A percentile compares a stretch with the other conserved stretches of the same genome.
Evolutionary conservation across 1,140 invertebrate species (phyloP).

Genomic region (Gonioctena quinquepunctata): DNA sequence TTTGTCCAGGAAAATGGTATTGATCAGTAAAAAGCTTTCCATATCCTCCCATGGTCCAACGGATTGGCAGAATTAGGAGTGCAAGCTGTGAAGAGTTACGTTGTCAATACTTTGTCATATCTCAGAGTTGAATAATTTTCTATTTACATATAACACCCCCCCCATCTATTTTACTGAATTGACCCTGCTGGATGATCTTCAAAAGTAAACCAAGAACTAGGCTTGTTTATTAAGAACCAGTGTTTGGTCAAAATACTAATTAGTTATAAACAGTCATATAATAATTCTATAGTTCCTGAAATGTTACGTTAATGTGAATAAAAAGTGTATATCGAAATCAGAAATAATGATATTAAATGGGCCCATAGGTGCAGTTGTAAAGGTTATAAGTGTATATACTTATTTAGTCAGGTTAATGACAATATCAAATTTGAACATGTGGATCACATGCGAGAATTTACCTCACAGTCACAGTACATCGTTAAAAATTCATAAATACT

Average conservation of each 20-base stretch:
- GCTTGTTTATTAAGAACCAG: neutral
- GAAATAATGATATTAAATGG: neutral
- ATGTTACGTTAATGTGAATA: neutral
- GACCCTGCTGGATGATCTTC: neutral
- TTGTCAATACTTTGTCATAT: neutral
- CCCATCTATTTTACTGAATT: neutral
- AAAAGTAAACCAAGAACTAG: neutral
- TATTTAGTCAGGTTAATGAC: conserved; percentile 4
- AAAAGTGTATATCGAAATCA: neutral
- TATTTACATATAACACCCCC: neutral
- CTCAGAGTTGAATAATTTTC: conserved; percentile 15
- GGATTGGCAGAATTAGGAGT: conserved; percentile 15
- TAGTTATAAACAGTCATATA: neutral
- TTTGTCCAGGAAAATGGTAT: conserved; percentile 26
- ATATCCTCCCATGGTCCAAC: conserved; percentile 23
- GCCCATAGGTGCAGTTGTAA: neutral
- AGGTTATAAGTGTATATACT: neutral
- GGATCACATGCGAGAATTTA: neutral
- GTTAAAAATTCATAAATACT: neutral
- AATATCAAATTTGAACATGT: neutral
- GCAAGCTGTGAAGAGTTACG: conserved; percentile 13
- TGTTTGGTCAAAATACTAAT: neutral
- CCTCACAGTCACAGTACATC: neutral
- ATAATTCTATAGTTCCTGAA: neutral
- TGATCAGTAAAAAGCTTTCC: conserved; percentile 3